A percentile compares a stretch with the other conserved stretches of the same genome.
These are phyloP conservation scores for Oxystoma pomonae DNA, from an alignment of 2,888 invertebrate genomes.

Conservation along the genomic window DNA sequence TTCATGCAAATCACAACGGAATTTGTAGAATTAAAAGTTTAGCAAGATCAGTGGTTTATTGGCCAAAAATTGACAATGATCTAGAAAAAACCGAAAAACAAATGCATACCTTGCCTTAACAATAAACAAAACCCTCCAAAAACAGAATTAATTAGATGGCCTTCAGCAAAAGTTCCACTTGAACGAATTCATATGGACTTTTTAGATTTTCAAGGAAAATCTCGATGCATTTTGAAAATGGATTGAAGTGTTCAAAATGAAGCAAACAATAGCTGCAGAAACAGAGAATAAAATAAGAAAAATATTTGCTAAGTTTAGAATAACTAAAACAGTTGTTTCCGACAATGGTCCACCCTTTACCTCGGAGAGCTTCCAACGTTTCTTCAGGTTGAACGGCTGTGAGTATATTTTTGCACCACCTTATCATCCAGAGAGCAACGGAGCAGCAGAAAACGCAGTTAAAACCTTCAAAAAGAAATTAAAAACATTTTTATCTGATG, in stretches of 20 bases:
- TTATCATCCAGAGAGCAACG: conserved; percentile 21
- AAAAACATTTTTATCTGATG: conserved; percentile 11
- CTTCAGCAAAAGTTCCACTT: not conserved
- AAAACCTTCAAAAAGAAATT: conserved; percentile 18
- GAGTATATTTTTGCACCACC: conserved; percentile 28
- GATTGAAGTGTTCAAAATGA: no score
- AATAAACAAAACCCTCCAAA: not conserved
- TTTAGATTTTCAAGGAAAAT: not conserved
- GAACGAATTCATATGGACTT: no score
- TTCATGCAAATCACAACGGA: no score
- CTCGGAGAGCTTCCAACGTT: conserved; percentile 27
- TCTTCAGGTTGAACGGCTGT: conserved; percentile 27
- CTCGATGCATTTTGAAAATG: no score
- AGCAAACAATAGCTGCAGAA: no score
- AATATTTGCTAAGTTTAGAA: conserved; percentile 30
- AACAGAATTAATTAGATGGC: not conserved
- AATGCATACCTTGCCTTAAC: not conserved
- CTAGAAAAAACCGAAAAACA: not conserved
- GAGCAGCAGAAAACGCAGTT: conserved; percentile 21
- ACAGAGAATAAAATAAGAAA: conserved; percentile 21
- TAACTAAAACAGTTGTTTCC: conserved; percentile 28
- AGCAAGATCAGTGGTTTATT: not conserved
- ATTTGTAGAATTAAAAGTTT: not conserved
- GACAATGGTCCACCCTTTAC: conserved; percentile 31
- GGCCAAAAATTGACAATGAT: not conserved